Base-by-base conservation (phyloP, 1,140 invertebrate species). In the Elysia chlorotica region DNA sequence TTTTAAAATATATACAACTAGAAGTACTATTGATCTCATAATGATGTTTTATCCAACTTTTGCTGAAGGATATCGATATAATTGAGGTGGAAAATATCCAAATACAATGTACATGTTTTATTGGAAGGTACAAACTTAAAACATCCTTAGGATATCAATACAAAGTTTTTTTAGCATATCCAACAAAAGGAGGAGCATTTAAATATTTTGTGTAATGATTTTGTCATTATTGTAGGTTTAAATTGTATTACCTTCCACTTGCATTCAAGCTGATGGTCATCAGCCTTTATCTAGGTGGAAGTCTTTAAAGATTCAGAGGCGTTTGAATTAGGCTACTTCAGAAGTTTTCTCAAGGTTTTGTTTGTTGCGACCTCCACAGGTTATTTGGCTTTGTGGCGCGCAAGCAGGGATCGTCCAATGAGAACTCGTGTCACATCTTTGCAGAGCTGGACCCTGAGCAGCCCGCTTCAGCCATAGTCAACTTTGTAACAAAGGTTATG, bases 371-470 rank as follows among this genome's bases (percentile, higher is more conserved):
- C n/a, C n/a, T 75, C 65, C 79, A 21, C 76, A 85, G 87, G 63
- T 82, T 90, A 25, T 98, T 98, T 88, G 96, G 96, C 35, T 98
- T 98, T 88, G 95, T 99, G 36, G 95, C 96, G 1, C 90, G 95
- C 62, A 94, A 96, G 86, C 92, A 91, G 65, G 91, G 82, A n/a
- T 91, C 92, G 71, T 91, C 91, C 76, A 91, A 92, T 38, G 95
- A 98, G 87, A 99, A 99, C 88, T 93, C 96, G 86, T 98, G 96
- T 88, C 96, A 98, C 90, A 90, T 99, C 56, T 98, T 99, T 88
- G 96, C 95, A 21, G 97, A 99, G 87, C 89, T 97, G 36, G 95
- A 98, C 83, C 93, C 95, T 14, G 95, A 96, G 82, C 96, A 99
- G 83, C 96, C 96, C 2, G 96, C 96, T 14, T 93, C 93, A 38